These are phyloP conservation scores for Austrolebias charrua DNA, from an alignment of 2,797 vertebrate species.

Conservation along the genomic window DNA sequence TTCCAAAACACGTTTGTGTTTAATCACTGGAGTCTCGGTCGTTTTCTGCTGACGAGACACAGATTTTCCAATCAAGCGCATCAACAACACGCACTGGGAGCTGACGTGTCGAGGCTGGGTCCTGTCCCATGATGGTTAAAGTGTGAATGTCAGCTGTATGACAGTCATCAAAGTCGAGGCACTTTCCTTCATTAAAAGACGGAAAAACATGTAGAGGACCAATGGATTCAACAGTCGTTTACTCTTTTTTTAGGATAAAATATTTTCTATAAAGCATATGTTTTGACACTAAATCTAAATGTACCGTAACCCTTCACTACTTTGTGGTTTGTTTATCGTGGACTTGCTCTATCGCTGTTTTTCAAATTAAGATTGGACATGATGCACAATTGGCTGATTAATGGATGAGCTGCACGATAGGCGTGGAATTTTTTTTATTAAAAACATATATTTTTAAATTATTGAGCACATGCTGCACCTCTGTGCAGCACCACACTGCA, in stretches of 20 bases:
- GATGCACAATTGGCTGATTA: no score
- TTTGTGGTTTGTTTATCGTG: no score
- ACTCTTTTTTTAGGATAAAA: neutral
- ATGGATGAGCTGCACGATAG: no score
- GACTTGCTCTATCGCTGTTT: no score
- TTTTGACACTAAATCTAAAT: no score
- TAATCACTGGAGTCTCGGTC: neutral
- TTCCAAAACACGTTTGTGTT: slow-evolving; percentile 31
- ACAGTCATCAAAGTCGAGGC: neutral
- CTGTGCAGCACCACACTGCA: no score
- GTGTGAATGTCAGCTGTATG: neutral
- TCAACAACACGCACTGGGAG: slow-evolving; percentile 19
- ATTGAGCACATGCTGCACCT: no score
- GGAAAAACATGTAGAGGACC: neutral
- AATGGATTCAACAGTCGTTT: neutral
- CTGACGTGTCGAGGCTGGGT: neutral
- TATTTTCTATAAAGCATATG: no score
- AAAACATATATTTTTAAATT: no score
- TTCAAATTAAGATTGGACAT: no score
- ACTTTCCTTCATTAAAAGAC: neutral
- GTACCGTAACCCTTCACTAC: no score
- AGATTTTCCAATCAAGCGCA: neutral
- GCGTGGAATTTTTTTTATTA: no score
- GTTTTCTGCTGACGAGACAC: neutral
- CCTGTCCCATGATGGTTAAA: neutral